Base-by-base conservation (phyloP, 1,140 invertebrate species). In the Ylistrum balloti region DNA sequence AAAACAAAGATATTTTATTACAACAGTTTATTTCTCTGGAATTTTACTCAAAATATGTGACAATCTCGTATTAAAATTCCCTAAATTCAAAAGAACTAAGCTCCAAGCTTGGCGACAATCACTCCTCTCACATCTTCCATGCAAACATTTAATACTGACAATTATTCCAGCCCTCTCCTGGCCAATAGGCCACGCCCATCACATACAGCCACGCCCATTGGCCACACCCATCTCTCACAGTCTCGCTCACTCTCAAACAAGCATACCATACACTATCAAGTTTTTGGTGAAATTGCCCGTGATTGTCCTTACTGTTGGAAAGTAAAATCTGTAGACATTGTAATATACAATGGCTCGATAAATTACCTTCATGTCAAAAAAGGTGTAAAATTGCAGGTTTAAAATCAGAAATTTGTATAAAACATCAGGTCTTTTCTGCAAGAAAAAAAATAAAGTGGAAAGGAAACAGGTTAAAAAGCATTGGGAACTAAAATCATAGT, bases 31-130 rank as follows among this genome's bases (percentile, higher is more conserved):
- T 90, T 90, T 88, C 85, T 90, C 89, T 90, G 91, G 89, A 90
- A 90, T 90, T 92, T 92, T 90, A 85, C 88, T 92, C 89, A 90
- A 92, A 92, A 92, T 92, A 92, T 85, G 89, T 92, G 91, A 92
- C 91, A 92, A 92, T 92, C 91, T 92, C 91, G 89, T 92, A 90
- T 90, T 89, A 91, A 92, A 92, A 92, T 92, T 90, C 91, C 91
- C 89, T 90, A 92, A 91, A 88, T 89, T 91, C 88, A 87, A 34
- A 90, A 89, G 86, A 87, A 33, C 91, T 91, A 92, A 92, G 91
- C 91, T 88, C 87, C 41, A 90, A 90, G 89, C 88, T 92, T 74
- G 56, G 56, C 56, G 56, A 74, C 56, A 28, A 28, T 74, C n/a
- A 9, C 17, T 90, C 86, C 74, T 86, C 89, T 86, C 41, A 86